phyloP scores from a whole-genome alignment of 2,113 vertebrate species.

The Picathartes gymnocephalus region DNA sequence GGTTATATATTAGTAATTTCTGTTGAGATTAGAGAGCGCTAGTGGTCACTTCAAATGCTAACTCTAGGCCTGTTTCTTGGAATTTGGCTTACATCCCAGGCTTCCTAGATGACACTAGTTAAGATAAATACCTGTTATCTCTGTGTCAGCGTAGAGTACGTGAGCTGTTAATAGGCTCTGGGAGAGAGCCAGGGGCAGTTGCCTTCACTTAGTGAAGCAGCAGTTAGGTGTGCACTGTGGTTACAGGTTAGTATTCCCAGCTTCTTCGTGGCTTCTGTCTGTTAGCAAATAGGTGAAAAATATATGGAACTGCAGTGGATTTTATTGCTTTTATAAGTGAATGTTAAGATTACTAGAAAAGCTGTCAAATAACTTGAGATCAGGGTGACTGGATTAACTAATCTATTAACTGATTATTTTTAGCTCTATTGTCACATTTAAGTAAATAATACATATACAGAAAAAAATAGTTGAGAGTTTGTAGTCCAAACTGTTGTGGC shows the following conservation, averaged over 20 bases:
- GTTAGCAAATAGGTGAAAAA: not conserved
- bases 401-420: not conserved
- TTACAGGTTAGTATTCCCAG: not conserved
- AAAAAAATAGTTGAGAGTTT: not conserved
- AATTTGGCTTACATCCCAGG: conserved; percentile 24
- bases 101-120: conserved; percentile 49
- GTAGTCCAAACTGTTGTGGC: not conserved
- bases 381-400: not conserved
- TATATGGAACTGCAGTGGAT: not conserved
- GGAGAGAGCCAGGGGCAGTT: conserved; percentile 9
- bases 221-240: not conserved
- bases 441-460: not conserved
- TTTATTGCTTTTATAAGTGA: not conserved
- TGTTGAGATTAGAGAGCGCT: not conserved
- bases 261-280: not conserved
- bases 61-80: not conserved
- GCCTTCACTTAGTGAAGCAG: not conserved
- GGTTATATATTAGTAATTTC: not conserved
- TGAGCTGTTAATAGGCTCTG: conserved; percentile 5
- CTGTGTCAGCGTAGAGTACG: not conserved
- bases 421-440: not conserved
- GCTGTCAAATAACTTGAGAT: not conserved
- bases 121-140: conserved; percentile 39
- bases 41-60: conserved; percentile 3
- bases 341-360: not conserved